These are phyloP conservation scores for Melospiza melodia DNA, from an alignment of 2,113 vertebrate species.

Conservation along the genomic window DNA sequence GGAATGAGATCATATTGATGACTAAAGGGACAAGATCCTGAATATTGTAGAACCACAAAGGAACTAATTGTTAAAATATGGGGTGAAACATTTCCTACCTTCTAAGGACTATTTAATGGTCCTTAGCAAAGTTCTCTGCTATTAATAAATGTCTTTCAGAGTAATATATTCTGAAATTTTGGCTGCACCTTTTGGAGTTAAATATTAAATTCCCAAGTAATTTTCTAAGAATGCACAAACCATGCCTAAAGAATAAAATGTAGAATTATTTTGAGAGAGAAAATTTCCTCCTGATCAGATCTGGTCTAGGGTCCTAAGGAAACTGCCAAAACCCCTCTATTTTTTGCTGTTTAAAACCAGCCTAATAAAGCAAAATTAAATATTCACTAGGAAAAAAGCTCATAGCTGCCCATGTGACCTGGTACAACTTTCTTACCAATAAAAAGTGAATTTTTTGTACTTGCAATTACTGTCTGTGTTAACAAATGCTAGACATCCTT, in stretches of 20 bases:
- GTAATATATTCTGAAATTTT: background rate
- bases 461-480: background rate
- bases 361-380: background rate
- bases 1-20: background rate
- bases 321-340: rapidly evolving
- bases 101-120: background rate
- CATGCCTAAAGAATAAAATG: background rate
- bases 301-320: background rate
- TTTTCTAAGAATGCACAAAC: background rate
- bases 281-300: rapidly evolving
- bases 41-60: background rate
- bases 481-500: background rate
- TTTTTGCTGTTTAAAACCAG: background rate
- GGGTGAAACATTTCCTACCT: background rate
- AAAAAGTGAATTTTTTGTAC: background rate
- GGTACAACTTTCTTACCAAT: background rate
- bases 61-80: background rate
- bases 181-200: background rate
- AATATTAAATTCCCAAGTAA: background rate
- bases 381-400: background rate
- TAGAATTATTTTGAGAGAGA: background rate
- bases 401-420: background rate
- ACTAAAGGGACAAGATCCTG: background rate
- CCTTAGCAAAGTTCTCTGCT: background rate
- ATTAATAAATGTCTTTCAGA: background rate